phyloP scores from a whole-genome alignment of 2,113 vertebrate species.

The Cryptomyrus ogoouensis region DNA sequence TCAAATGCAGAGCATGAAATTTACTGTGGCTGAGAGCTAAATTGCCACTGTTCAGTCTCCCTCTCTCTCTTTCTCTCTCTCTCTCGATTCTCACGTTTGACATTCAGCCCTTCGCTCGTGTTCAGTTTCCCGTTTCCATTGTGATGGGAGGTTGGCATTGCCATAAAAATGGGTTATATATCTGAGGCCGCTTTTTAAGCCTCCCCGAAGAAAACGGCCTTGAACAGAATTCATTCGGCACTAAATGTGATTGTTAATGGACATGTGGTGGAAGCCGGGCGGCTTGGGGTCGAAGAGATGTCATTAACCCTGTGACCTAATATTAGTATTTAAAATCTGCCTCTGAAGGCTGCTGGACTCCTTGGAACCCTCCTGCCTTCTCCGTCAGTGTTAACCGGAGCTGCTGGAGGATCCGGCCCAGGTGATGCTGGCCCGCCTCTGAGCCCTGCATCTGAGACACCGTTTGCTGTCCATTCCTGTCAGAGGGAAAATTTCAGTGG shows the following conservation, averaged over 20 bases:
- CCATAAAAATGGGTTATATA: background rate
- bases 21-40: constrained; percentile 48
- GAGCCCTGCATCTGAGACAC: background rate
- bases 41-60: constrained; percentile 35
- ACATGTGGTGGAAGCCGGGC: background rate
- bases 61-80: background rate
- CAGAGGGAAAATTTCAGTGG: background rate
- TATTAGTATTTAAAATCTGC: background rate
- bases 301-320: background rate
- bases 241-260: background rate
- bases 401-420: background rate
- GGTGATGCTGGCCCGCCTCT: background rate
- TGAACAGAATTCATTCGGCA: background rate
- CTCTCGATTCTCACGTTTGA: constrained; percentile 32
- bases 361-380: background rate
- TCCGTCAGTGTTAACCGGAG: background rate
- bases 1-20: constrained; percentile 58
- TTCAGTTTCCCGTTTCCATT: constrained; percentile 24
- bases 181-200: background rate
- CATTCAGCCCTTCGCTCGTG: constrained; percentile 24
- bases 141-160: constrained; percentile 10
- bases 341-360: background rate
- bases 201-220: background rate
- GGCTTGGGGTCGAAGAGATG: background rate
- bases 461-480: background rate